These are phyloP conservation scores for Leucoraja ocellata DNA, from an alignment of 2,797 vertebrate species.

Conservation along the genomic window DNA sequence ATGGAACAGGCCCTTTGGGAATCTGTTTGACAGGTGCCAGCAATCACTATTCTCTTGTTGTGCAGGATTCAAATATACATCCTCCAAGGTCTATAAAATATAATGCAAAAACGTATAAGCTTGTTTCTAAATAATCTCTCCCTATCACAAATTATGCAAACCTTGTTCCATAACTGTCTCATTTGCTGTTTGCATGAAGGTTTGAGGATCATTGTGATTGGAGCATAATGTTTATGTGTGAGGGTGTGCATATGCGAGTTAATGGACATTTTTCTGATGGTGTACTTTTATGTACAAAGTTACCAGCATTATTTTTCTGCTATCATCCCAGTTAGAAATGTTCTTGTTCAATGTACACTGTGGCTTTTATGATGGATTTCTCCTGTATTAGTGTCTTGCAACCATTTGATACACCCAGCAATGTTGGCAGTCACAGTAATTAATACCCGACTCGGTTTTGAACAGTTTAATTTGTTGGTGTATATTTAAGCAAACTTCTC, in stretches of 20 bases:
- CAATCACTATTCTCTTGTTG: background rate
- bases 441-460: background rate
- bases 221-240: background rate
- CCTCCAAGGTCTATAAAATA: background rate
- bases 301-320: background rate
- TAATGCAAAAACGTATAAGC: background rate
- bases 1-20: background rate
- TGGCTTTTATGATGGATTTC: background rate
- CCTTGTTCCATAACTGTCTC: background rate
- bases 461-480: background rate
- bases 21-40: background rate
- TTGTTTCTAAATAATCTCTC: background rate
- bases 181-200: background rate
- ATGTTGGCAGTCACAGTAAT: background rate
- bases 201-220: background rate
- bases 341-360: background rate
- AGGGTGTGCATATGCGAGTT: background rate
- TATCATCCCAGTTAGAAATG: background rate
- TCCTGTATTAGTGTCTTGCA: background rate
- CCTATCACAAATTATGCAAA: background rate
- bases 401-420: background rate
- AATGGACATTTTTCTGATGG: background rate
- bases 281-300: background rate
- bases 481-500: background rate
- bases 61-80: background rate